Evolutionary conservation across 1,140 invertebrate species (phyloP).

Genomic region (Caenorhabditis inopinata): DNA sequence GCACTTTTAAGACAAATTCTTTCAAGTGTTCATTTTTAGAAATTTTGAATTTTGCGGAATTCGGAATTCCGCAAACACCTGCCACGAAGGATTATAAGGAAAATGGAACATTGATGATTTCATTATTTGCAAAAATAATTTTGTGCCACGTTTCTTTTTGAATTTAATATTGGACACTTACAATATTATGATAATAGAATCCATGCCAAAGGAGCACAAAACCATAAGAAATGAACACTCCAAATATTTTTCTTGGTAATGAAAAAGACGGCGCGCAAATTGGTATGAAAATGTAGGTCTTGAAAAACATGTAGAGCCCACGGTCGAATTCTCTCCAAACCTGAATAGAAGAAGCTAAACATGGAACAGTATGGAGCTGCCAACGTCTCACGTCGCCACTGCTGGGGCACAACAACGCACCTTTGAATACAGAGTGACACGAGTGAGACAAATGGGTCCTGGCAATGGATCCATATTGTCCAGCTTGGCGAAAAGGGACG

Average conservation of each 20-base stretch:
- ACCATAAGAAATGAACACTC: slow-evolving; percentile 61
- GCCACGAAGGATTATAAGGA: too few relatives aligned
- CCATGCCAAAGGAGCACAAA: slow-evolving; percentile 66
- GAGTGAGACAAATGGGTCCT: slow-evolving; percentile 63
- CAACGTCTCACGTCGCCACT: neutral
- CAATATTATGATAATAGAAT: slow-evolving; percentile 65
- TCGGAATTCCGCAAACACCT: too few relatives aligned
- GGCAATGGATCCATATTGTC: slow-evolving; percentile 62
- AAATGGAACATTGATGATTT: too few relatives aligned
- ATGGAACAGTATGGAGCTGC: neutral
- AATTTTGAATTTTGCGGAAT: too few relatives aligned
- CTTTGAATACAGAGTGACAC: slow-evolving; percentile 63
- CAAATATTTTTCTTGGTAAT: slow-evolving; percentile 57
- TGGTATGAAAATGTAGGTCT: slow-evolving; percentile 65
- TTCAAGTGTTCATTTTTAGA: too few relatives aligned
- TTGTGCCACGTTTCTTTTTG: too few relatives aligned
- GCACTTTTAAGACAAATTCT: too few relatives aligned
- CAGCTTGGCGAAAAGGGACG: slow-evolving; percentile 59
- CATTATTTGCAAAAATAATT: too few relatives aligned
- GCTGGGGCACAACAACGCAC: too few relatives aligned
- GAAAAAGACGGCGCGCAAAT: slow-evolving; percentile 63
- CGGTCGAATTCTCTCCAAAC: slow-evolving; percentile 65
- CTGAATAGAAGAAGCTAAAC: too few relatives aligned
- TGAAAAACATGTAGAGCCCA: slow-evolving; percentile 63
- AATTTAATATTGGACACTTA: slow-evolving; percentile 24